Evolutionary conservation across 2,888 invertebrate genomes (phyloP), one percentile per base, ranked within the genome.

Genomic region (Drosophila crucigera): DNA sequence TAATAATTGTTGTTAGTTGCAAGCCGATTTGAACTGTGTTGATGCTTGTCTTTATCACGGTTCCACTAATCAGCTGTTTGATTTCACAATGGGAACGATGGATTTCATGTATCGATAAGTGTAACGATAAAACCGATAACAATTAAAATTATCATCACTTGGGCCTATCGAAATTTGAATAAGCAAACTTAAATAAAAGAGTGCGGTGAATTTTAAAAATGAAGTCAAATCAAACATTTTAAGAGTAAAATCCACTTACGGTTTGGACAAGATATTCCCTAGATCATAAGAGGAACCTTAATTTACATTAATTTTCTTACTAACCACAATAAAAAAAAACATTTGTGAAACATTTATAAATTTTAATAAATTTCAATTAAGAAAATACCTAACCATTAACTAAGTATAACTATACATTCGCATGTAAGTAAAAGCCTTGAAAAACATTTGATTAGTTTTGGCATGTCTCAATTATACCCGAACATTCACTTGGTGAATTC

Each of bases 371-470:
- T 28, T 60, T 31, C 3, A 35, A 43, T 58, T 31, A 31, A 16
- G 16, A 30, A 31, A 39, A 58, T 58, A 41, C 43, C 22, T 31
- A 19, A 31, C 10, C 22, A 31, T 43, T 16, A 31, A 31, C 11
- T 22, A 22, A 43, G n/a, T 41, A 16, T 43, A 31, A 4, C 14
- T 56, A 14, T 39, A n/a, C 47, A 47, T 47, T 47, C 16, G 9
- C 16, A 58, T 58, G 16, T 56, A 30, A 28, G 39, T 28, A 30
- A 39, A n/a, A n/a, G 28, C 19, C 16, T 43, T 58, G 16, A 30
- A 56, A 52, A 39, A 14, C n/a, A 28, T 56, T 62, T 68, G 10
- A 19, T 68, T 69, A 22, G 33, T 11, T 71, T 80, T 62, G 53
- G 63, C 54, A 65, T 52, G 28, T 63, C 56, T 69, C 4, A 25